phyloP scores from a whole-genome alignment of 2,113 vertebrate species.

The Prinia subflava region DNA sequence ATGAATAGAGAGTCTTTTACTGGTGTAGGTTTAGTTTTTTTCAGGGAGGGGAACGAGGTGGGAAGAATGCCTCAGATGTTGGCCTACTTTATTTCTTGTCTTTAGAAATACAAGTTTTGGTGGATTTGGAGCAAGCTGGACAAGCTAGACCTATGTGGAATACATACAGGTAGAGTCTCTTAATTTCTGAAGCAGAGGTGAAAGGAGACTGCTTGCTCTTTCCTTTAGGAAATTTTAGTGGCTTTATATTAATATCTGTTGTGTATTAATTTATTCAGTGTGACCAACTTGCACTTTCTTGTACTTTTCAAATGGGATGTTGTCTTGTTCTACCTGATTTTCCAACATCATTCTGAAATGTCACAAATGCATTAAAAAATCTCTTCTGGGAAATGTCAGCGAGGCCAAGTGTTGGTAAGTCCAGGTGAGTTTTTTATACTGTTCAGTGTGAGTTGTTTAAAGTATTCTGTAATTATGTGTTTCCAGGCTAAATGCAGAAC shows the following conservation, averaged over 20 bases:
- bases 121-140: neutral
- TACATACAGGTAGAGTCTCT: neutral
- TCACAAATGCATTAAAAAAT: neutral
- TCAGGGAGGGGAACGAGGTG: neutral
- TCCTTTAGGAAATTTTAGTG: neutral
- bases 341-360: neutral
- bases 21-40: neutral
- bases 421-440: neutral
- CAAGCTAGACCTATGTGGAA: neutral
- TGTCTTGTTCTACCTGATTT: neutral
- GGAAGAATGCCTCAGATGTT: neutral
- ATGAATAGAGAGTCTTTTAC: neutral
- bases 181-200: neutral
- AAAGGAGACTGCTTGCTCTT: neutral
- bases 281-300: neutral
- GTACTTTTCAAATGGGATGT: neutral
- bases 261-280: neutral
- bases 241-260: neutral
- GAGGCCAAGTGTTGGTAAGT: neutral
- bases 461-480: neutral
- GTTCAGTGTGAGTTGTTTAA: neutral
- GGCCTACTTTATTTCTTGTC: neutral
- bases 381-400: neutral
- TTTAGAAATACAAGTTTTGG: neutral
- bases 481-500: constrained; percentile 64